phyloP scores from a whole-genome alignment of 2,888 invertebrate genomes.

The Ischnura elegans region DNA sequence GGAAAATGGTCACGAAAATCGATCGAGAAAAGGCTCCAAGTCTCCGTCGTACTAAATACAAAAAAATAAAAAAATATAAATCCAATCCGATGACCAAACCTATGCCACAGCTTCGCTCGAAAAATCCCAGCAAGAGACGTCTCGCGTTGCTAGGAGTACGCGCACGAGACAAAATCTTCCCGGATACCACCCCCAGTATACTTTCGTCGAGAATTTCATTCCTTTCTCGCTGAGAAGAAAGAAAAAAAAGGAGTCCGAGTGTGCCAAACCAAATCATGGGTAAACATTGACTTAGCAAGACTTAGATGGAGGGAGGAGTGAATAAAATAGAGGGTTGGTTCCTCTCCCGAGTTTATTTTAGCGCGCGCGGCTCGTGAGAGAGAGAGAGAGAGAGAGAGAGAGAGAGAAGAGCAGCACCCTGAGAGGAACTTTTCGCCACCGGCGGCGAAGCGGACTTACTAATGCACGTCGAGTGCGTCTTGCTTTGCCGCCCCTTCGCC shows the following conservation, averaged over 20 bases:
- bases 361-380: background rate
- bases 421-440: conserved; percentile 12
- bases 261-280: conserved; percentile 15
- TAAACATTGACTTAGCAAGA: background rate
- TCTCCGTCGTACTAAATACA: too few relatives aligned
- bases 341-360: background rate
- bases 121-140: background rate
- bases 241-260: background rate
- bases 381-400: too few relatives aligned
- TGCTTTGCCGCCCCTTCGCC: background rate
- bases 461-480: background rate
- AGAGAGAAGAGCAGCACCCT: background rate
- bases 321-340: background rate
- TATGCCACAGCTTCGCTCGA: background rate
- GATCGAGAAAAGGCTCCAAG: too few relatives aligned
- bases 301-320: background rate
- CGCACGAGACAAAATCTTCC: background rate
- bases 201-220: background rate
- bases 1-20: too few relatives aligned
- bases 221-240: background rate
- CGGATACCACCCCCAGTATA: background rate
- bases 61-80: too few relatives aligned
- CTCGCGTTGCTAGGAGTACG: background rate
- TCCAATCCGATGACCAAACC: background rate
- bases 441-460: background rate